phyloP scores from a whole-genome alignment of 1,140 invertebrate species.

The Drosophila eugracilis region DNA sequence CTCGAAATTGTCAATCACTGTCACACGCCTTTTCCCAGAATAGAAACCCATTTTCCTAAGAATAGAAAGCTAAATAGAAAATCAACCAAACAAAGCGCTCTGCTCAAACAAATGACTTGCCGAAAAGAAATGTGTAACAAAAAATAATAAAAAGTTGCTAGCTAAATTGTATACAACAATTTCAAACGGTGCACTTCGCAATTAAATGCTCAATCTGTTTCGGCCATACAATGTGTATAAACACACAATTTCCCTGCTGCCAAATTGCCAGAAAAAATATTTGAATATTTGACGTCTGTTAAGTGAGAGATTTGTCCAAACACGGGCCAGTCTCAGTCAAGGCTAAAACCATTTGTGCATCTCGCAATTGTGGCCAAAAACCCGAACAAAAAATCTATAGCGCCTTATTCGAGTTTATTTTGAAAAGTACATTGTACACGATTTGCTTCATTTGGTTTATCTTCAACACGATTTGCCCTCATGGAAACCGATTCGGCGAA shows the following conservation, averaged over 20 bases:
- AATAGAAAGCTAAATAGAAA: constrained; percentile 39
- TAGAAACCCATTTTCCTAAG: constrained; percentile 19
- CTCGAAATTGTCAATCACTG: constrained; percentile 48
- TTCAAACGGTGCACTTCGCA: constrained; percentile 19
- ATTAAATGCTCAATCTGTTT: constrained; percentile 9
- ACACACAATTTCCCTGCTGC: constrained; percentile 29
- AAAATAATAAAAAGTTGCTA: background rate
- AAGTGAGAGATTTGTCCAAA: constrained; percentile 41
- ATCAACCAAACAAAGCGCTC: too few species aligned
- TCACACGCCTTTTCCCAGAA: constrained; percentile 22
- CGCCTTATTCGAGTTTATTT: constrained; percentile 14
- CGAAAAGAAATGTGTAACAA: constrained; percentile 6
- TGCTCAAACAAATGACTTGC: constrained; percentile 2
- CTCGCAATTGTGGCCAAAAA: constrained; percentile 59
- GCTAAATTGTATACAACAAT: constrained; percentile 31
- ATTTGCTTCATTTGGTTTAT: constrained; percentile 42
- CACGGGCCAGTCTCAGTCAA: constrained; percentile 49
- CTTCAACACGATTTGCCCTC: constrained; percentile 42
- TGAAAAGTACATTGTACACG: constrained; percentile 47
- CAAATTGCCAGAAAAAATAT: constrained; percentile 8
- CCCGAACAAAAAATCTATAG: constrained; percentile 26
- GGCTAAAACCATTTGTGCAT: constrained; percentile 65
- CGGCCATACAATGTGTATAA: constrained; percentile 18
- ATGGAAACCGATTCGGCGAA: constrained; percentile 42
- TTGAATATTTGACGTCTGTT: constrained; percentile 2